Percentiles rank a stretch among this genome's conserved stretches.
phyloP scores from a whole-genome alignment of 2,888 invertebrate genomes.

The Entomobrya multifasciata region DNA sequence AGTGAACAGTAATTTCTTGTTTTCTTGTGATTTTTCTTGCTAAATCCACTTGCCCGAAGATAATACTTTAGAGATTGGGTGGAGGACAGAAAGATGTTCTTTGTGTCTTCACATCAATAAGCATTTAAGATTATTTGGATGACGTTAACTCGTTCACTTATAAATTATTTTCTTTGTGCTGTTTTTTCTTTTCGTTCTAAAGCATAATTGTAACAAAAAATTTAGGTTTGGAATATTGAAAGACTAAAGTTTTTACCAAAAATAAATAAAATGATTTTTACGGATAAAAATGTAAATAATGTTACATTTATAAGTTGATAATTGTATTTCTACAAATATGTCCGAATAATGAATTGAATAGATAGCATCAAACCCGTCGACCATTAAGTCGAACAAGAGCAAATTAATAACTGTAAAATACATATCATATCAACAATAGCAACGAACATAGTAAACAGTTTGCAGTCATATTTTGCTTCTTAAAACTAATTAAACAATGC shows the following conservation, averaged over 20 bases:
- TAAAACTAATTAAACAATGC: too few relatives aligned
- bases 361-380: too few relatives aligned
- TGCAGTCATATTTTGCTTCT: too few relatives aligned
- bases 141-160: conserved; percentile 16
- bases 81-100: neutral
- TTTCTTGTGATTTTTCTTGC: conserved; percentile 27
- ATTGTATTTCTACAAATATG: too few relatives aligned
- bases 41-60: conserved; percentile 32
- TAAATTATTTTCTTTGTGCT: neutral
- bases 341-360: too few relatives aligned
- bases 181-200: neutral
- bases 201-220: conserved; percentile 16
- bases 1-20: conserved; percentile 30
- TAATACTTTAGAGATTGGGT: neutral
- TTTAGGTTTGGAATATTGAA: too few relatives aligned
- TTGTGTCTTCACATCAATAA: conserved; percentile 40
- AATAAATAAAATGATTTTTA: neutral
- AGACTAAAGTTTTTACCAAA: neutral
- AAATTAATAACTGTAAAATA: too few relatives aligned
- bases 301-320: too few relatives aligned
- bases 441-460: too few relatives aligned
- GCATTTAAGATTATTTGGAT: neutral
- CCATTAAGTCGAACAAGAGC: too few relatives aligned
- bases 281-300: conserved; percentile 17
- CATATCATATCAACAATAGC: too few relatives aligned